Base-by-base conservation (phyloP, 1,140 invertebrate genomes). In the Epicauta chinensis region DNA sequence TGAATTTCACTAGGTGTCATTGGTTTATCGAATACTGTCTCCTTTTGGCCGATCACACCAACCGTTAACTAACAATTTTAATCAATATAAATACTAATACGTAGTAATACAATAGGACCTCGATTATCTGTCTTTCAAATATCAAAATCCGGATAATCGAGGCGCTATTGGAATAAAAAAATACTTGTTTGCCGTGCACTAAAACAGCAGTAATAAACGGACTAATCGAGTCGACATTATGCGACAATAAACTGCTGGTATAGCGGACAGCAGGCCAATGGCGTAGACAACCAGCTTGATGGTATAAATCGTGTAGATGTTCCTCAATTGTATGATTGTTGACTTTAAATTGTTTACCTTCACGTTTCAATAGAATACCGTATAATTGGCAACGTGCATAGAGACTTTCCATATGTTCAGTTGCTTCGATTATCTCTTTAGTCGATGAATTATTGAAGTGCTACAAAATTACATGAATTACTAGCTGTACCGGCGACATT, bases 201-300 rank as follows among this genome's bases (percentile, higher is more conserved):
- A 99, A 76, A 51, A 98, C 89, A 11, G 91, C 90, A 16, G 97
- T 99, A 49, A 99, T 94, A 65, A 95, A 97, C 12, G 97, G 97
- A 72, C 94, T 97, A 50, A 99, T 93, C 60, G 91, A 95, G 72
- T 98, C 96, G 2, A 98, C 95, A 42, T 93, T 88, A 67, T 98
- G 95, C 67, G 86, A 80, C 15, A 98, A 75, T 40, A 98, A 77
- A 63, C 90, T 91, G 32, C 92, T 94, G 65, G 93, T 96, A 68
- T 96, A 93, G 44, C 97, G 80, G 14, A 99, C 93, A 31, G 90
- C 89, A 51, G 86, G 84, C 95, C 95, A 99, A 69, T 93, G 86
- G 39, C 93, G 81, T 17, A 93, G 74, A 44, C 84, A 82, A 14
- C 93, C 94, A 14, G 94, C 91, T 61, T 84, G 80, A 65, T 86